These are phyloP conservation scores for Xestoiulus laeticollis DNA, from an alignment of 2,888 invertebrate species.

Conservation along the genomic window DNA sequence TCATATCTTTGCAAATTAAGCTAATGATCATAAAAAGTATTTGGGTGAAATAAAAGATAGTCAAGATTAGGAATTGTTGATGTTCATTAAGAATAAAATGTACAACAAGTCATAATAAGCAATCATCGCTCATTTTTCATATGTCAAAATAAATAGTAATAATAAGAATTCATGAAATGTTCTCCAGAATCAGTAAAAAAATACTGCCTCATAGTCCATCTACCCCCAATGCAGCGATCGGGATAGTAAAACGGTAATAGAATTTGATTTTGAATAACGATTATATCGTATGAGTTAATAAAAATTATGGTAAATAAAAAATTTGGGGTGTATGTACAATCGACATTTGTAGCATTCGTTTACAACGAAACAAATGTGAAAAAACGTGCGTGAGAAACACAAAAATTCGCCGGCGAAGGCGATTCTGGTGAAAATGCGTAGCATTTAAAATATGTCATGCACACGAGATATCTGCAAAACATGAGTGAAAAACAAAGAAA, in stretches of 20 bases:
- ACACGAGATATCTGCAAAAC: not conserved
- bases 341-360: not conserved
- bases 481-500: not conserved
- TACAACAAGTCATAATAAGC: not conserved
- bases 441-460: not conserved
- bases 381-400: not conserved
- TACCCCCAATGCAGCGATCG: too few relatives aligned
- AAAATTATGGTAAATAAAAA: not conserved
- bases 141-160: not conserved
- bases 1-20: too few relatives aligned
- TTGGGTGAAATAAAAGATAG: too few relatives aligned
- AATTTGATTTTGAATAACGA: not conserved
- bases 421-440: not conserved
- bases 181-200: not conserved
- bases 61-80: not conserved
- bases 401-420: not conserved
- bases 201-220: not conserved
- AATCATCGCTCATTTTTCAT: not conserved
- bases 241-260: not conserved
- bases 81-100: constrained; percentile 2
- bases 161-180: not conserved
- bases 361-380: not conserved
- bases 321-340: not conserved
- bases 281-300: not conserved
- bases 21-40: too few relatives aligned